These are phyloP conservation scores for Psittacus erithacus DNA, from an alignment of 2,113 vertebrate genomes.

Conservation along the genomic window DNA sequence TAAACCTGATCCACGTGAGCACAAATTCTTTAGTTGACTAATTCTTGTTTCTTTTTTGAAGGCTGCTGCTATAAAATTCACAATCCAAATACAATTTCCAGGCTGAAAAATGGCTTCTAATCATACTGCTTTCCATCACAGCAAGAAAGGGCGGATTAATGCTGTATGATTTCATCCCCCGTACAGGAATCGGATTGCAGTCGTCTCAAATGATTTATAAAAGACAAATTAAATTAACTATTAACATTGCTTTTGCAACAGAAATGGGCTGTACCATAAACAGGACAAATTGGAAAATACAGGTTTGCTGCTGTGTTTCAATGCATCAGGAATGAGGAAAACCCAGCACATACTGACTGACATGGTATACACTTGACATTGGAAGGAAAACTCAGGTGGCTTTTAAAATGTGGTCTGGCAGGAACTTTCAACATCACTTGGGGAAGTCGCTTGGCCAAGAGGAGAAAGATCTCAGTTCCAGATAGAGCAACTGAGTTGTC, in stretches of 20 bases:
- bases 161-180: not conserved
- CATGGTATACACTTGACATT: not conserved
- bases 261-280: slow-evolving; percentile 19
- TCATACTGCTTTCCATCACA: slow-evolving; percentile 37
- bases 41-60: slow-evolving; percentile 55
- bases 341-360: rapidly evolving
- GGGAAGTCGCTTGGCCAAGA: not conserved
- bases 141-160: slow-evolving; percentile 7
- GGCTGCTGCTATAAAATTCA: slow-evolving; percentile 45
- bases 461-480: not conserved
- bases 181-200: not conserved
- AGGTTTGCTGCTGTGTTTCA: not conserved
- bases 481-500: not conserved
- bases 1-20: not conserved
- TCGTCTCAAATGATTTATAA: not conserved
- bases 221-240: slow-evolving; percentile 45
- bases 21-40: slow-evolving; percentile 19
- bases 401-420: not conserved
- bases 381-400: not conserved
- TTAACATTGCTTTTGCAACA: slow-evolving; percentile 7
- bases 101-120: slow-evolving; percentile 47
- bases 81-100: slow-evolving; percentile 56
- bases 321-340: not conserved
- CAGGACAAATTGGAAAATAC: slow-evolving; percentile 19
- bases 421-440: not conserved